Percentiles rank a stretch among this genome's conserved stretches.
These are phyloP conservation scores for Agonopterix alstromeriana DNA, from an alignment of 2,888 invertebrate species.

Conservation along the genomic window DNA sequence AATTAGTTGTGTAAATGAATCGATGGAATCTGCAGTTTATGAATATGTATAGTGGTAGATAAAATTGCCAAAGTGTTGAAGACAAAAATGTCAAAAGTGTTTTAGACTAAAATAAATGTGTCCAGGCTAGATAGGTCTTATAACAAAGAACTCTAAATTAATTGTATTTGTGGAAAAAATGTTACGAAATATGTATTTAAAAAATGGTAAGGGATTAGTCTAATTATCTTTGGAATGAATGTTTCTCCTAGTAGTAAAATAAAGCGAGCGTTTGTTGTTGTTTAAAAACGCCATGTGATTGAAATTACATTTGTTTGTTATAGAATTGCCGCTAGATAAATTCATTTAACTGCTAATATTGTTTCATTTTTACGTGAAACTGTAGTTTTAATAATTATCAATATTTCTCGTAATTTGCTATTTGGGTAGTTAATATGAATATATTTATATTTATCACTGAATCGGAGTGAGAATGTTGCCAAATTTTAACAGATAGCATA, in stretches of 20 bases:
- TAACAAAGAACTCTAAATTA: too few relatives aligned
- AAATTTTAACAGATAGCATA: constrained; percentile 35
- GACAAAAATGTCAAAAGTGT: constrained; percentile 14
- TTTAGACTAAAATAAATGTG: constrained; percentile 21
- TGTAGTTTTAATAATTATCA: background rate
- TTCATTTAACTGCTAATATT: constrained; percentile 1
- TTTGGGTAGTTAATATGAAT: constrained; percentile 7
- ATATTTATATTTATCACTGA: constrained; percentile 16
- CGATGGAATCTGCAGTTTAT: constrained; percentile 19
- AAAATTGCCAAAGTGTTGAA: constrained; percentile 31
- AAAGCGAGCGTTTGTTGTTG: constrained; percentile 7
- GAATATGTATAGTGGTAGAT: constrained; percentile 19
- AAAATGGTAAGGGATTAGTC: background rate
- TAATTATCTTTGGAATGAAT: constrained; percentile 16
- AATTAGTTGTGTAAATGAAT: constrained; percentile 37
- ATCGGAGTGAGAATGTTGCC: constrained; percentile 38
- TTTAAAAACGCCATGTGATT: constrained; percentile 1
- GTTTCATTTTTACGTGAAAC: constrained; percentile 4
- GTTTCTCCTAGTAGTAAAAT: constrained; percentile 4
- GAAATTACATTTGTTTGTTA: constrained; percentile 9
- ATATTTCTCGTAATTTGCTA: background rate
- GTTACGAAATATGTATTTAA: too few relatives aligned
- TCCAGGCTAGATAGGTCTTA: background rate
- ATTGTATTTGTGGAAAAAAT: too few relatives aligned
- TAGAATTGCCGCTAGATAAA: constrained; percentile 31